Conservation (phyloP, 1,140 invertebrate species). For the Odontomachus brunneus region DNA sequence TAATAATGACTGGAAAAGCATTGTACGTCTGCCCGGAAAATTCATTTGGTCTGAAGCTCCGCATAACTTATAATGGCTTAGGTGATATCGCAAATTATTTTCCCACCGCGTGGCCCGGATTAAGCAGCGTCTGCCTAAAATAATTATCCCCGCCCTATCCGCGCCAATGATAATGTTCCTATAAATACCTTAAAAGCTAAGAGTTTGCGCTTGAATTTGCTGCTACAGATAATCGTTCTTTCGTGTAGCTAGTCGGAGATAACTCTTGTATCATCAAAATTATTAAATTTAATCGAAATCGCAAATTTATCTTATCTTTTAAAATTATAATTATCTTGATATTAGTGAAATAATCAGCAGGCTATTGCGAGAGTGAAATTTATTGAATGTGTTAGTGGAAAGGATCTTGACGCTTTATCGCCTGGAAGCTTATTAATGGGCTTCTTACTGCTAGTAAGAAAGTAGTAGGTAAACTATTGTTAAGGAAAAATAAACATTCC, state of each 20-base stretch:
- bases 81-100: conserved; percentile 76
- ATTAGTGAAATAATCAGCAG: not conserved
- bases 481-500: no score
- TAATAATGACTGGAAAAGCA: conserved; percentile 74
- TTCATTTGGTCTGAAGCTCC: conserved; percentile 71
- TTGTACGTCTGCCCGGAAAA: conserved; percentile 65
- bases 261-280: not conserved
- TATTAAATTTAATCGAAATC: not conserved
- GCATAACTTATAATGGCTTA: conserved; percentile 77
- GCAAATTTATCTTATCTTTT: not conserved
- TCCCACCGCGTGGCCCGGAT: conserved; percentile 71
- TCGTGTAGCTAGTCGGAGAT: not conserved
- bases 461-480: no score
- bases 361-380: not conserved
- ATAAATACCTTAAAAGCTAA: conserved; percentile 63
- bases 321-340: not conserved
- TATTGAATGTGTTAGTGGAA: not conserved
- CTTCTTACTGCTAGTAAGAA: no score
- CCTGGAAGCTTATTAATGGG: no score
- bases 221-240: not conserved
- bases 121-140: conserved; percentile 70
- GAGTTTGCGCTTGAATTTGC: conserved; percentile 42
- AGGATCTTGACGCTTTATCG: no score
- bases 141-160: conserved; percentile 73
- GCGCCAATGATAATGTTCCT: conserved; percentile 69